Evolutionary conservation across 2,113 vertebrate genomes (phyloP).

Genomic region (Calyptommatus sinebrachiatus): DNA sequence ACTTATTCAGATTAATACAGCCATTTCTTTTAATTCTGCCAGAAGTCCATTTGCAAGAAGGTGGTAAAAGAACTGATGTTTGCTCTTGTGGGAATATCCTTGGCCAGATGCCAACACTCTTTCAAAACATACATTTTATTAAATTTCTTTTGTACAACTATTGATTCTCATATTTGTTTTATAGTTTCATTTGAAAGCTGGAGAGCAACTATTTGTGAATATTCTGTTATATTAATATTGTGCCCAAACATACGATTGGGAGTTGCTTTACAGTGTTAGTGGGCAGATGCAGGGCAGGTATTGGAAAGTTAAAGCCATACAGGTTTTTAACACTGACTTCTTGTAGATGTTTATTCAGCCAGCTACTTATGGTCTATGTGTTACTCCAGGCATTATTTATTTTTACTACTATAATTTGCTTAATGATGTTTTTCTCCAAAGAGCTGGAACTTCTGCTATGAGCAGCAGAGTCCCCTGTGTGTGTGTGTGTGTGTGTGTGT

Average conservation of each 20-base stretch:
- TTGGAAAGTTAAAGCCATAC: neutral
- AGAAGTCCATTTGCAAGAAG: too few relatives aligned
- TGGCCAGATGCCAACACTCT: too few relatives aligned
- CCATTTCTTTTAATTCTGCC: too few relatives aligned
- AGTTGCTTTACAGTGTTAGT: neutral
- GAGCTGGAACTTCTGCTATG: slow-evolving; percentile 1
- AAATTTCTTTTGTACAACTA: too few relatives aligned
- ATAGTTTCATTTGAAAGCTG: neutral
- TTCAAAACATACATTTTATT: too few relatives aligned
- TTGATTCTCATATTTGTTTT: too few relatives aligned
- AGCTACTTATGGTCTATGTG: neutral
- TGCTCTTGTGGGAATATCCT: too few relatives aligned
- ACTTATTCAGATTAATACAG: too few relatives aligned
- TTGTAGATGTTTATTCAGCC: neutral
- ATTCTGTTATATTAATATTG: neutral
- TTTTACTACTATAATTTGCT: slow-evolving; percentile 9
- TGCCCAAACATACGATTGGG: neutral
- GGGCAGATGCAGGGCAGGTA: neutral
- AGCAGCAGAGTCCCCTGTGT: neutral
- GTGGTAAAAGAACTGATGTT: too few relatives aligned
- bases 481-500: neutral
- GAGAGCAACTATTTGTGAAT: too few relatives aligned
- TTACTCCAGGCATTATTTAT: neutral
- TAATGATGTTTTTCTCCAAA: slow-evolving; percentile 5
- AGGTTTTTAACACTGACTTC: neutral